Conservation (phyloP, 2,113 vertebrate genomes). For the mouse (Mus musculus) region GRCm39 chr6:87852501-87853000, state of each 20-base stretch:
- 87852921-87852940: neutral
- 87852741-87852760: neutral
- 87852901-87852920: too few species aligned
- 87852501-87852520: neutral
- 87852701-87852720: neutral
- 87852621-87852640: neutral
- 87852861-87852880: neutral
- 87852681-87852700: neutral
- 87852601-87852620: neutral
- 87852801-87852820: neutral
- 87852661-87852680: neutral
- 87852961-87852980: neutral
- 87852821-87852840: neutral
- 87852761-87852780: neutral
- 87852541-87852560: slow-evolving; percentile 32
- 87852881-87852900: neutral
- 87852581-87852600: neutral
- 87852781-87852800: neutral
- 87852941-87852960: neutral
- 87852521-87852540: neutral
- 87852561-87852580: slow-evolving; percentile 58
- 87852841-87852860: neutral
- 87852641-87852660: neutral
- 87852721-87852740: neutral
- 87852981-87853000: neutral